Base-by-base conservation (phyloP, 2,888 invertebrate species). In the Diachrysia chrysitis region DNA sequence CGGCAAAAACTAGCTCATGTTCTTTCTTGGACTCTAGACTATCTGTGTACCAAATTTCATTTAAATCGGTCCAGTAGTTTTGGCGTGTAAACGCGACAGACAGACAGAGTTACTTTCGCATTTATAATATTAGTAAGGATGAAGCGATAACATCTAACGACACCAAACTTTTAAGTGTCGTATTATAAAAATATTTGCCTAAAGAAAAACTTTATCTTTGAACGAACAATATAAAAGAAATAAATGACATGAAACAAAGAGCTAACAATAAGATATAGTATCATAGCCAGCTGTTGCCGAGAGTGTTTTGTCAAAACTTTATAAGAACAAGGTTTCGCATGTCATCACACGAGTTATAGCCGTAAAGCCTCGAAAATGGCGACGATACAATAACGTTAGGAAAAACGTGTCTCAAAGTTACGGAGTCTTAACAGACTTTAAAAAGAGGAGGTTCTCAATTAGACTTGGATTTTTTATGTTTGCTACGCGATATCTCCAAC, bases 291-390 rank as follows among this genome's bases (percentile, higher is more conserved):
- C 59, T 73, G 69, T 57, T 58, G 23, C 53, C 17, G 56, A 64
- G 37, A 61, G 54, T 60, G 63, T 55, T 58, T 58, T 48, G 63
- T 61, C 61, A 12, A 61, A 73, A 73, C 42, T 68, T 73, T 73
- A 19, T 21, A 63, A 58, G 16, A 48, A 73, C 69, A 64, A 32
- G 58, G 3, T 63, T 69, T 55, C 25, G 58, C 58, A 19, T 69
- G 69, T 69, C 69, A 53, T 35, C 57, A 55, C 59, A 58, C 19
- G 73, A 73, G 7, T 72, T 68, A 68, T 60, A 54, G 42, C 68
- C n/a, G n/a, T 9, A 1, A 1, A 29, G 59, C 51, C 17, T 17
- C n/a, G 42, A 42, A n/a, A 42, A 42, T 42, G 6, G 42, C 10
- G 48, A 48, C 37, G 37, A 25, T 0, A 48, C 37, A 16, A 25